Percentiles rank a stretch among this genome's conserved stretches.
Conservation (phyloP, 2,888 invertebrate genomes). For the Lamellibrachia columna region DNA sequence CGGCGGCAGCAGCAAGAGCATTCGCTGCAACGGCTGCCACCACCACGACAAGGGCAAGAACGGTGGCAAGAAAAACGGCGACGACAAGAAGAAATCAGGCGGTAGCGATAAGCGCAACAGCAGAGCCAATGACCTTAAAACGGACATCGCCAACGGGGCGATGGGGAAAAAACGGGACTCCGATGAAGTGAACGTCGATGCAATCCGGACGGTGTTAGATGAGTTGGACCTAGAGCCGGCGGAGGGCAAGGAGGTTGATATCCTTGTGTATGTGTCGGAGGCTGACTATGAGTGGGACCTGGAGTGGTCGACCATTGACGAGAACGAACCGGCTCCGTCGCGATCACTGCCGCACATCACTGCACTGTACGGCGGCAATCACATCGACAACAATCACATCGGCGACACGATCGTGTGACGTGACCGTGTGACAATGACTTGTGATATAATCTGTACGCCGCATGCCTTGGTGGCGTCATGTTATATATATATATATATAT, state of each 20-base stretch:
- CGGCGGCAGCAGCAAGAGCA: background rate
- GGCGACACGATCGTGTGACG: background rate
- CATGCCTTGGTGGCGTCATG: background rate
- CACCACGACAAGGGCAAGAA: conserved; percentile 17
- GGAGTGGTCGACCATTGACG: conserved; percentile 20
- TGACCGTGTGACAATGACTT: background rate
- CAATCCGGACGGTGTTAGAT: background rate
- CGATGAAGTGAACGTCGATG: conserved; percentile 20
- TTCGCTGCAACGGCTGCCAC: background rate
- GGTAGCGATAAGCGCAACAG: conserved; percentile 25
- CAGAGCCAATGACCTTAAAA: background rate
- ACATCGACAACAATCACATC: background rate
- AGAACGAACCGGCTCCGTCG: background rate
- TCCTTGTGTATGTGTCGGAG: conserved; percentile 28
- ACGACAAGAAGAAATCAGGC: conserved; percentile 30
- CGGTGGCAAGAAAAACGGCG: conserved; percentile 24
- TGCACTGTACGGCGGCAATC: background rate
- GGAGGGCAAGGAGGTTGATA: conserved; percentile 30
- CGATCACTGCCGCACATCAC: background rate
- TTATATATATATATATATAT: no score
- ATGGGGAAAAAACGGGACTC: conserved; percentile 7
- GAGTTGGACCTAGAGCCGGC: conserved; percentile 27
- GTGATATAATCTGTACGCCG: background rate
- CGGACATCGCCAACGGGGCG: conserved; percentile 8
- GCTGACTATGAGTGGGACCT: conserved; percentile 27